Conservation (phyloP, 2,888 invertebrate species). For the Nomada ferruginata region DNA sequence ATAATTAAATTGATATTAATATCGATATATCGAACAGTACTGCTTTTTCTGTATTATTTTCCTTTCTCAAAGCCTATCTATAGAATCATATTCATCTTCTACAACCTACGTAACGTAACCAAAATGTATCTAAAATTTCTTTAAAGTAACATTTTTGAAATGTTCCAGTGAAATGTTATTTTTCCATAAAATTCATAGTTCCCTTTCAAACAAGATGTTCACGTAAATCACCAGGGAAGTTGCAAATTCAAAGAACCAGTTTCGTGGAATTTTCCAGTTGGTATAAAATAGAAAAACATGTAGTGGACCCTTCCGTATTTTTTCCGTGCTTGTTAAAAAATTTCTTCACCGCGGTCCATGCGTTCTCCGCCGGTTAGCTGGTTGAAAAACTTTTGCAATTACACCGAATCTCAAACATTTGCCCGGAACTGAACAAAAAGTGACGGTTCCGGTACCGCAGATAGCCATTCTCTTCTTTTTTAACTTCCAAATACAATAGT, state of each 20-base stretch:
- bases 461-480: neutral
- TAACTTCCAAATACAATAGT: neutral
- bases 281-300: neutral
- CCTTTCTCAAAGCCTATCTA: too few relatives aligned
- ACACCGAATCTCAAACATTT: constrained; percentile 13
- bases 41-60: too few relatives aligned
- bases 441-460: neutral
- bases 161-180: too few relatives aligned
- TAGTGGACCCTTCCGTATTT: neutral
- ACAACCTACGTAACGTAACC: too few relatives aligned
- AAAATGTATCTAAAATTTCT: too few relatives aligned
- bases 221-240: neutral
- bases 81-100: too few relatives aligned
- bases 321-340: constrained; percentile 8
- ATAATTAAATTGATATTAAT: too few relatives aligned
- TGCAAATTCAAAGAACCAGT: neutral
- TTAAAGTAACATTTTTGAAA: too few relatives aligned
- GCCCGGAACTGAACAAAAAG: constrained; percentile 4
- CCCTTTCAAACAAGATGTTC: neutral
- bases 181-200: too few relatives aligned
- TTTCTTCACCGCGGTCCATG: neutral
- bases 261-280: neutral
- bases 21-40: too few relatives aligned
- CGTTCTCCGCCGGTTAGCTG: neutral
- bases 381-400: constrained; percentile 14